Base-by-base conservation (phyloP, 2,888 invertebrate species). In the Eupeodes latifasciatus region DNA sequence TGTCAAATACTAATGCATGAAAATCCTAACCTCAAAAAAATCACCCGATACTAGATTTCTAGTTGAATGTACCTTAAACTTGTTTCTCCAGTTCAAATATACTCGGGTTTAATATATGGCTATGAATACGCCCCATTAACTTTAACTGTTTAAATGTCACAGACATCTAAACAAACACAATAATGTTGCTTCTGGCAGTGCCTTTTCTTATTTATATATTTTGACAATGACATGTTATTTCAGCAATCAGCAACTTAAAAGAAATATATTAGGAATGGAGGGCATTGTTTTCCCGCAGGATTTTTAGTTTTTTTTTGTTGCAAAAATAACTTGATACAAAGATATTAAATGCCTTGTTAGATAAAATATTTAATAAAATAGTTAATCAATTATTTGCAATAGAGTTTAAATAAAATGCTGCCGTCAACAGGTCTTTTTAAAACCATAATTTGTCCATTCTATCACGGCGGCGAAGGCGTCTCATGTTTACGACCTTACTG, bases 341-440 rank as follows among this genome's bases (percentile, higher is more conserved):
- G 36, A 55, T 34, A 9, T 10, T 10, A 1, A 12, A 69, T 80
- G 66, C 47, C 72, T 51, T 79, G n/a, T 57, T 64, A 47, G n/a
- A 59, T 55, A 55, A 51, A 16, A 69, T 44, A 64, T 4, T 78
- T 53, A 36, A 40, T 51, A 27, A 74, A 11, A 2, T 14, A 55
- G 44, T 51, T 36, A n/a, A 51, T n/a, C 44, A 6, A 64, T 27
- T 14, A 76, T 1, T 14, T 51, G 36, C 9, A 57, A 27, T 12
- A 5, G 5, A n/a, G 59, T n/a, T 19, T 12, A 14, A 12, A 51
- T 19, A 93, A 94, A 93, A 98, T 98, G 98, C 95, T 98, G 92
- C 97, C 98, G 57, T 97, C 98, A 82, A 97, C 97, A 90, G 98
- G 98, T 89, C 96, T 97, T 93, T 98, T 98, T 92, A 96, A 97